Base-by-base conservation (phyloP, 2,888 invertebrate genomes). In the Cylindroiulus punctatus region DNA sequence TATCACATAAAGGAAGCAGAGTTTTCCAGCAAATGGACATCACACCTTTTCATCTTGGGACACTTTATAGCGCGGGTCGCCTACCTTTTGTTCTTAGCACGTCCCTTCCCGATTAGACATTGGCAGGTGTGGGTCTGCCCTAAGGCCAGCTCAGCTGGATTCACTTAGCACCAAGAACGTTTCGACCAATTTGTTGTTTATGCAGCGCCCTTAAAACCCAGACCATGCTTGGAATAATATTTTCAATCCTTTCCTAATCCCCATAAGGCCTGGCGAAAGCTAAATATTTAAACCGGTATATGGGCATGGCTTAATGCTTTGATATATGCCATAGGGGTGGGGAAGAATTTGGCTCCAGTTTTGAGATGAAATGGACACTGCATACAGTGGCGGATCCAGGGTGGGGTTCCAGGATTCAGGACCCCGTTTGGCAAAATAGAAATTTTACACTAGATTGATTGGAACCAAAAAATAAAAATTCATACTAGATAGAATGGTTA, bases 11-110 rank as follows among this genome's bases (percentile, higher is more conserved):
- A 57, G 57, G 57, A 22, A 57, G n/a, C 17, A 10, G 22, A 57
- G 57, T 17, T 52, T 52, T 52, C 22, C 22, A 57, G 57, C 4
- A 57, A 57, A 57, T n/a, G 22, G 57, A 57, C 57, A 57, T 57
- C 22, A 17, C 57, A 57, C n/a, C 47, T 47, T 47, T 2, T 14
- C n/a, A 14, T 22, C 17, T 57, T 22, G 22, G 22, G 57, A 22
- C 57, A 22, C 57, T 47, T 57, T 57, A 3, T 22, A 22, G 57
- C 22, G 57, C 10, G 57, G 57, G 57, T 57, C 57, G 57, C 57
- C 57, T 57, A 22, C 57, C 22, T 22, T 57, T 57, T 57, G 57
- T 57, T 57, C 57, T 57, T 57, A 22, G 57, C 57, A 57, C 57
- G 57, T 57, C 57, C 22, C 57, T 22, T 22, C 22, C 7, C n/a